Conservation (phyloP, 2,113 vertebrate species). For the Dasypus novemcinctus region DNA sequence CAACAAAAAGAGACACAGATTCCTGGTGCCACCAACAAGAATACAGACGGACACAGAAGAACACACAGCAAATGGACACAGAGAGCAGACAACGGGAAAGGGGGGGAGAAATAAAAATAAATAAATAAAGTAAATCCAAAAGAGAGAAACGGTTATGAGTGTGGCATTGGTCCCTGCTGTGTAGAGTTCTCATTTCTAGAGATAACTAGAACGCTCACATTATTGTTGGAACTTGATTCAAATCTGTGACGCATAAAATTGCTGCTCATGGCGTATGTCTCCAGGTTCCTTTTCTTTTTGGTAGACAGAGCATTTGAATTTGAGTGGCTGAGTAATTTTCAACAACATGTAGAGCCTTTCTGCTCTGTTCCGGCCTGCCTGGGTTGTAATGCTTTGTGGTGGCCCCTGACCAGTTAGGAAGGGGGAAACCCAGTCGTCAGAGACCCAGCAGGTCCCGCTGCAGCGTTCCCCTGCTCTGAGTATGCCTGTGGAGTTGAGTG, state of each 20-base stretch:
- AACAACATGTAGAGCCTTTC: not conserved
- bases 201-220: not conserved
- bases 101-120: too few species aligned
- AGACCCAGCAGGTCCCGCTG: not conserved
- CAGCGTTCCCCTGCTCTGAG: not conserved
- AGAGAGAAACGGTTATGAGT: not conserved
- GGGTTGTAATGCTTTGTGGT: not conserved
- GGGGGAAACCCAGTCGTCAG: rapidly evolving
- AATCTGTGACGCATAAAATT: not conserved
- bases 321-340: not conserved
- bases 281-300: not conserved
- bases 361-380: too few species aligned
- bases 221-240: not conserved
- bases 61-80: too few species aligned
- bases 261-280: not conserved
- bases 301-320: not conserved
- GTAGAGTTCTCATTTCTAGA: not conserved
- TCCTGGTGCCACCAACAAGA: too few species aligned
- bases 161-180: rapidly evolving
- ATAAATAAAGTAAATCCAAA: too few species aligned
- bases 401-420: not conserved
- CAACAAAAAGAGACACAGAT: too few species aligned
- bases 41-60: too few species aligned
- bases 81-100: too few species aligned
- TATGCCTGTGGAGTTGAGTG: not conserved